phyloP scores from a whole-genome alignment of 2,113 vertebrate species.

The Antechinus stuartii region DNA sequence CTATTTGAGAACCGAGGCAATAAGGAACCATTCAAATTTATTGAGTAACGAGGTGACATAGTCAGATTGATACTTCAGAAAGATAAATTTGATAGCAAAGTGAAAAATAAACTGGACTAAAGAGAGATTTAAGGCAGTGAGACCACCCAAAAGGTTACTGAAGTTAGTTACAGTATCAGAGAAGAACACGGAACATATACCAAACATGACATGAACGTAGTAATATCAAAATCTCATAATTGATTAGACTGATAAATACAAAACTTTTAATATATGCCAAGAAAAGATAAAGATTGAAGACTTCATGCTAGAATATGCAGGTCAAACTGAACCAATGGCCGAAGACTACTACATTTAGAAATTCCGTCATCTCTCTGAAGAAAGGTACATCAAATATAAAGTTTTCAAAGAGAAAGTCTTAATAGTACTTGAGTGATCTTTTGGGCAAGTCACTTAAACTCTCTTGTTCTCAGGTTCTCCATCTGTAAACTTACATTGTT shows the following conservation, averaged over 20 bases:
- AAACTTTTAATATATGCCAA: background rate
- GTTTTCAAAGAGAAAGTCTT: background rate
- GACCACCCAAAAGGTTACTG: background rate
- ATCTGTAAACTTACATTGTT: background rate
- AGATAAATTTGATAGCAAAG: background rate
- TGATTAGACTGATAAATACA: background rate
- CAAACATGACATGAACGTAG: background rate
- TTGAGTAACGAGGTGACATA: background rate
- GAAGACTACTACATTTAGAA: background rate
- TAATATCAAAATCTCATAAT: background rate
- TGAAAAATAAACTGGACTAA: background rate
- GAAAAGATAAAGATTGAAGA: background rate
- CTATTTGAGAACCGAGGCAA: background rate
- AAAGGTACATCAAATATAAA: background rate
- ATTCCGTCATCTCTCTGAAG: background rate
- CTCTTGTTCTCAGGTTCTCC: background rate
- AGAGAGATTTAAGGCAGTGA: background rate
- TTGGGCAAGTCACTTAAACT: background rate
- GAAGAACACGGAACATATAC: background rate
- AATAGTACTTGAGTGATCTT: background rate
- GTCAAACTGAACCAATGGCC: background rate
- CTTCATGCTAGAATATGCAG: background rate
- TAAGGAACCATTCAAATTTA: background rate
- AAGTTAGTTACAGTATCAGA: background rate
- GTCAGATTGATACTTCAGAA: background rate